A percentile compares a stretch with the other conserved stretches of the same genome.
Evolutionary conservation across 2,113 vertebrate species (phyloP).

Genomic region (Xerus inauris): DNA sequence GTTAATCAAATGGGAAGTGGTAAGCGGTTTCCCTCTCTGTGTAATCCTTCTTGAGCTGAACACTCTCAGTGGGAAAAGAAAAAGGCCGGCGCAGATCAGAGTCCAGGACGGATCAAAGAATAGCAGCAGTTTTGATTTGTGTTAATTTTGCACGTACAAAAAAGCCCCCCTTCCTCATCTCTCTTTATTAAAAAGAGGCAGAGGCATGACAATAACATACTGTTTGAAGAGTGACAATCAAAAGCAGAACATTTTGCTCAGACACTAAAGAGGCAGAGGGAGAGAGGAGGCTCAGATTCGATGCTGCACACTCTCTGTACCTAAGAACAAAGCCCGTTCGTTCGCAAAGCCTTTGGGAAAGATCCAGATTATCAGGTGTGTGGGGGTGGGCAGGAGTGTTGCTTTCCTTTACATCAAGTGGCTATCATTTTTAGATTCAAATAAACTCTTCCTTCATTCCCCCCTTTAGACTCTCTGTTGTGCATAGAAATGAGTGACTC

Average conservation of each 20-base stretch:
- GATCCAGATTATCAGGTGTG: not conserved
- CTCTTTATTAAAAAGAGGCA: conserved; percentile 58
- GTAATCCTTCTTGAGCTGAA: conserved; percentile 71
- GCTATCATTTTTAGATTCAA: not conserved
- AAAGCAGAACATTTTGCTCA: conserved; percentile 59
- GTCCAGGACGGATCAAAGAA: conserved; percentile 73
- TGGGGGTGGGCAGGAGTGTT: accelerated
- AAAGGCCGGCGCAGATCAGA: conserved; percentile 66
- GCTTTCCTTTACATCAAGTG: not conserved
- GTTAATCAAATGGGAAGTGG: conserved; percentile 54
- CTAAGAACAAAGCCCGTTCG: not conserved
- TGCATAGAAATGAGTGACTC: accelerated
- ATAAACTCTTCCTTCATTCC: not conserved
- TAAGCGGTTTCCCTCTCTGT: conserved; percentile 44
- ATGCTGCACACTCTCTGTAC: not conserved
- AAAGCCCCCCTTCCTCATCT: not conserved
- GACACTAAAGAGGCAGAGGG: conserved; percentile 7
- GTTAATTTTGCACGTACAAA: conserved; percentile 65
- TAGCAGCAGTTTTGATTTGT: conserved; percentile 66
- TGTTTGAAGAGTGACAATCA: conserved; percentile 59
- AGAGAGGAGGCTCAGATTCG: not conserved
- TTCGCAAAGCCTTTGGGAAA: not conserved
- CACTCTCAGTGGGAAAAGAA: conserved; percentile 72
- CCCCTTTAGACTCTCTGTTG: not conserved
- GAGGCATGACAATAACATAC: conserved; percentile 34